Percentiles rank a stretch among this genome's conserved stretches.
Conservation (phyloP, 2,888 invertebrate species). For the Seira musarum region DNA sequence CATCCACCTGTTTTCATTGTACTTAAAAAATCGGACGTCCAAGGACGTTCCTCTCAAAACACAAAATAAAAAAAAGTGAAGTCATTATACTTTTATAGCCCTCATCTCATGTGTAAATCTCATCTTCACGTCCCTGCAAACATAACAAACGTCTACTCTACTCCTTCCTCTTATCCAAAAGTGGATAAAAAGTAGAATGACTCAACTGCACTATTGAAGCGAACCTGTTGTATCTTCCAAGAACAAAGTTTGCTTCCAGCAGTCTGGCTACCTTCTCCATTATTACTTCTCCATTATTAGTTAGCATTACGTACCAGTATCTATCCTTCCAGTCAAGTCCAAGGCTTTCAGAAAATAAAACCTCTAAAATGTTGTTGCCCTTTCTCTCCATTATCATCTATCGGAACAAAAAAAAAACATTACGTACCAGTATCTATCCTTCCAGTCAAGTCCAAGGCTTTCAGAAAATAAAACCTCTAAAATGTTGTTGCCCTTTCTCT, state of each 20-base stretch:
- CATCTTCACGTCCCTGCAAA: neutral
- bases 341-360: too few relatives aligned
- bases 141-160: neutral
- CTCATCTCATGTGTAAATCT: neutral
- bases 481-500: slow-evolving; percentile 22
- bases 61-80: slow-evolving; percentile 36
- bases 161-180: too few relatives aligned
- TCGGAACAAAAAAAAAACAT: neutral
- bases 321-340: too few relatives aligned
- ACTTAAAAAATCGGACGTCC: slow-evolving; percentile 29
- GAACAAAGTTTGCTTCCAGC: neutral
- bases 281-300: too few relatives aligned
- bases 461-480: neutral
- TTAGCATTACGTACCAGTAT: neutral
- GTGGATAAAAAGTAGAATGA: too few relatives aligned
- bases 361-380: neutral
- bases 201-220: neutral
- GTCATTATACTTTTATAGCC: slow-evolving; percentile 32
- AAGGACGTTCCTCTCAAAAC: slow-evolving; percentile 43
- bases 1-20: slow-evolving; percentile 4
- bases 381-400: neutral
- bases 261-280: too few relatives aligned
- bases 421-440: neutral
- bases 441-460: too few relatives aligned
- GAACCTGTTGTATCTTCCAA: neutral